Evolutionary conservation across 1,140 invertebrate species (phyloP).

Genomic region (Daktulosphaira vitifoliae): DNA sequence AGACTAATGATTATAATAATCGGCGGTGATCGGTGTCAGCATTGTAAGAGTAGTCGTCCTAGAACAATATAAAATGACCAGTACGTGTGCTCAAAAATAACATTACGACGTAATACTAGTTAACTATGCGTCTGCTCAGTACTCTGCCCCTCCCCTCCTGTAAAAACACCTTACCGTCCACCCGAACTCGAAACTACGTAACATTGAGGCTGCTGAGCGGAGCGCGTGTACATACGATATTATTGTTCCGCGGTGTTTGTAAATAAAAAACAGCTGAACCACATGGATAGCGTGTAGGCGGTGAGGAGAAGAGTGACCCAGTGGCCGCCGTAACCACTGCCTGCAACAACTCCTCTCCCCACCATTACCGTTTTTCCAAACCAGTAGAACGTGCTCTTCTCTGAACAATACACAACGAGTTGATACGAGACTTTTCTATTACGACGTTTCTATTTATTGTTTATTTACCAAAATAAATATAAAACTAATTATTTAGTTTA

Average conservation of each 20-base stretch:
- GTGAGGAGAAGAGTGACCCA: slow-evolving; percentile 5
- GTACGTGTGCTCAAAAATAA: neutral
- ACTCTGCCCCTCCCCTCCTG: neutral
- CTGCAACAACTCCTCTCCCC: too few relatives aligned
- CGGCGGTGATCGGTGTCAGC: too few relatives aligned
- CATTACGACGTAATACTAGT: slow-evolving; percentile 16
- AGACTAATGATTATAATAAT: too few relatives aligned
- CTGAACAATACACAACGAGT: too few relatives aligned
- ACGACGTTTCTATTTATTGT: too few relatives aligned
- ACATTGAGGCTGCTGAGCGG: neutral
- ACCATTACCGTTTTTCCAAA: too few relatives aligned
- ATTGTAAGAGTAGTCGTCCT: neutral
- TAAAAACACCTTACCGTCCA: too few relatives aligned
- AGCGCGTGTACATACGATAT: neutral
- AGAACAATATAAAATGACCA: neutral
- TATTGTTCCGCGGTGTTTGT: slow-evolving; percentile 28
- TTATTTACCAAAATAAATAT: too few relatives aligned
- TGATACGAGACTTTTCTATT: too few relatives aligned
- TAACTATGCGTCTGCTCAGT: neutral
- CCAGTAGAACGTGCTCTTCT: too few relatives aligned
- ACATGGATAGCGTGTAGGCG: neutral
- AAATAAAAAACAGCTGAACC: slow-evolving; percentile 28
- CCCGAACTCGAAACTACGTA: too few relatives aligned
- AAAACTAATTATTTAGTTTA: too few relatives aligned
- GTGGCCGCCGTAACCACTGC: neutral